phyloP scores from a whole-genome alignment of 1,140 invertebrate species.

The Saccostrea cuccullata region DNA sequence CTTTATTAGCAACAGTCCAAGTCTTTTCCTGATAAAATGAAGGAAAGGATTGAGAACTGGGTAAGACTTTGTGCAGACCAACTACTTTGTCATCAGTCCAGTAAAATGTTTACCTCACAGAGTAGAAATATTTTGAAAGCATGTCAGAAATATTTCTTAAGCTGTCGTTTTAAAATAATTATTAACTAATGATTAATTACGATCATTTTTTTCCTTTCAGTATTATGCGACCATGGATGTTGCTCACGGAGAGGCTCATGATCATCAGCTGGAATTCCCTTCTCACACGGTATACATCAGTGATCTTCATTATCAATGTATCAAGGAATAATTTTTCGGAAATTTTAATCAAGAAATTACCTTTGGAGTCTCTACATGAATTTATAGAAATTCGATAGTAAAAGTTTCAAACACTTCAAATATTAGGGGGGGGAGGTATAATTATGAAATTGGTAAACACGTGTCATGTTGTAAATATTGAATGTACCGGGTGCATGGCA shows the following conservation, averaged over 20 bases:
- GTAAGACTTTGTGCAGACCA: not conserved
- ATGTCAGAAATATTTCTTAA: too few relatives aligned
- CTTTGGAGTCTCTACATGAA: not conserved
- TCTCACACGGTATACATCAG: slow-evolving; percentile 13
- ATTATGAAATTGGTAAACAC: not conserved
- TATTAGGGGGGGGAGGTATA: not conserved
- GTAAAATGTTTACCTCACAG: too few relatives aligned
- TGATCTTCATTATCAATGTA: not conserved
- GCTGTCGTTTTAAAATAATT: too few relatives aligned
- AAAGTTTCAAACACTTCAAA: not conserved
- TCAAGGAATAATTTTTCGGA: not conserved
- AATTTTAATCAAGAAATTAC: too few relatives aligned
- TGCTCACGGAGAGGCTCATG: not conserved
- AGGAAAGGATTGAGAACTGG: slow-evolving; percentile 5
- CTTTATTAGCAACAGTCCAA: not conserved
- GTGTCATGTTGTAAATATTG: too few relatives aligned
- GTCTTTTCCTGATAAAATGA: slow-evolving; percentile 14
- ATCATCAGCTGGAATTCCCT: not conserved
- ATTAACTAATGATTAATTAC: too few relatives aligned
- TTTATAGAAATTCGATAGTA: not conserved
- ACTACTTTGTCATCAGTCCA: too few relatives aligned
- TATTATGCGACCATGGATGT: not conserved
- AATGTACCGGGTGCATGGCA: too few relatives aligned
- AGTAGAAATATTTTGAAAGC: too few relatives aligned
- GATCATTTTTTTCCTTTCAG: not conserved